Evolutionary conservation across 2,113 vertebrate species (phyloP), one percentile per base, ranked within the genome.

Genomic region (Perca flavescens): DNA sequence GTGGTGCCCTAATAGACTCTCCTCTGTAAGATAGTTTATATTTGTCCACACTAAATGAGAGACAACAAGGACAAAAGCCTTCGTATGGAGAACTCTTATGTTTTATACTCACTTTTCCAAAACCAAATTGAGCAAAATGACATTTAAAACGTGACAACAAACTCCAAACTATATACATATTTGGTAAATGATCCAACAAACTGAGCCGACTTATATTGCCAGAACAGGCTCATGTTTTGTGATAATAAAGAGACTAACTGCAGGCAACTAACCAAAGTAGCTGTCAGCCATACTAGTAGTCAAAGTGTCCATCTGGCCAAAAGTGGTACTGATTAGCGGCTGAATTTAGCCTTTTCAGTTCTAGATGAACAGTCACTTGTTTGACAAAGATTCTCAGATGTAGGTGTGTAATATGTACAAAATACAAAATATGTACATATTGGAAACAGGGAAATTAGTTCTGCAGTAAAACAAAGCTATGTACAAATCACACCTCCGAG

Each of bases 31-130:
- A 80, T 50, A 66, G 28, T 25, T 64, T 19, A 14, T 19, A 47
- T 80, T 57, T 63, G 22, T 66, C 28, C 53, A 65, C 25, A 22
- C n/a, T 54, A 63, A 14, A 73, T 58, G 22, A 31, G 13, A 43
- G 56, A 68, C 14, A 74, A 21, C 34, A 66, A 47, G 49, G 19
- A 53, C 9, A 28, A 60, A 49, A 16, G 62, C 10, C 10, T 58
- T 66, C 15, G 22, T 16, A 50, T 19, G 34, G 17, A 57, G 49
- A 64, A 28, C 28, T 52, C 53, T 25, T 7, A 74, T 58, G 58
- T 28, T 2, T 50, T 50, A 10, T 50, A 21, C 15, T 74, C 54
- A 81, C 8, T 52, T 63, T 65, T 65, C 11, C 36, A 54, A 57
- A 66, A 57, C 22, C 36, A 49, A 43, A 49, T 12, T 67, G 21